Evolutionary conservation across 2,113 vertebrate genomes (phyloP).

Genomic region (Pseudois nayaur): DNA sequence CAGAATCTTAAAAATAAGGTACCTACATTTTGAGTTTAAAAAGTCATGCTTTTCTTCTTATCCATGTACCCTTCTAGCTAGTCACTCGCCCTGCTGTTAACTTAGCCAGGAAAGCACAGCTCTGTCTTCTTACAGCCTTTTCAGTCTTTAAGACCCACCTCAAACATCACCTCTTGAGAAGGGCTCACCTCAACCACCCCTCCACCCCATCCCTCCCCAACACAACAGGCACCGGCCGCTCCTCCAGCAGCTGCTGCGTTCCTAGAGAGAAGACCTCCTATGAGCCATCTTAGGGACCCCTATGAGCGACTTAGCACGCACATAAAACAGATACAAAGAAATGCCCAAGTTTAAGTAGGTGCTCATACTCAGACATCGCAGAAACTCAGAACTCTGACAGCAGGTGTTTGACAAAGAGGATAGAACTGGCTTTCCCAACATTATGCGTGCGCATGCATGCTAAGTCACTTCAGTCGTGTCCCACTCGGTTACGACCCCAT

Average conservation of each 20-base stretch:
- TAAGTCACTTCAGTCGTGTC: neutral
- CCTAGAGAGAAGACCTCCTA: neutral
- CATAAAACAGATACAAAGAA: neutral
- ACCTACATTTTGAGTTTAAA: neutral
- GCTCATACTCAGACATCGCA: neutral
- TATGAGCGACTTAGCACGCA: neutral
- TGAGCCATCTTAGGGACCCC: neutral
- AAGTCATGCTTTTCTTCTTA: neutral
- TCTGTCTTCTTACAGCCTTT: neutral
- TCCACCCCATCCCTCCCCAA: neutral
- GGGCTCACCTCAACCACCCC: neutral
- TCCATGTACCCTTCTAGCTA: neutral
- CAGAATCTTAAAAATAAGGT: conserved; percentile 9
- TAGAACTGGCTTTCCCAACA: neutral
- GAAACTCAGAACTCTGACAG: neutral
- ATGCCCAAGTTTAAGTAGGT: neutral
- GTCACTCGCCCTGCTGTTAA: neutral
- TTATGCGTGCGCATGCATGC: neutral
- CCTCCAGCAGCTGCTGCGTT: neutral
- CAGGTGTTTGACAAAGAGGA: neutral
- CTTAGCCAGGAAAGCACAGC: neutral
- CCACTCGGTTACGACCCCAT: neutral
- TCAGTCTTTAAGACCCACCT: neutral
- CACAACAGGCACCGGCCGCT: neutral
- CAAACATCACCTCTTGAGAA: neutral